Percentiles rank a stretch among this genome's conserved stretches.
phyloP scores from a whole-genome alignment of 2,888 invertebrate species.

The Dascillus cervinus region DNA sequence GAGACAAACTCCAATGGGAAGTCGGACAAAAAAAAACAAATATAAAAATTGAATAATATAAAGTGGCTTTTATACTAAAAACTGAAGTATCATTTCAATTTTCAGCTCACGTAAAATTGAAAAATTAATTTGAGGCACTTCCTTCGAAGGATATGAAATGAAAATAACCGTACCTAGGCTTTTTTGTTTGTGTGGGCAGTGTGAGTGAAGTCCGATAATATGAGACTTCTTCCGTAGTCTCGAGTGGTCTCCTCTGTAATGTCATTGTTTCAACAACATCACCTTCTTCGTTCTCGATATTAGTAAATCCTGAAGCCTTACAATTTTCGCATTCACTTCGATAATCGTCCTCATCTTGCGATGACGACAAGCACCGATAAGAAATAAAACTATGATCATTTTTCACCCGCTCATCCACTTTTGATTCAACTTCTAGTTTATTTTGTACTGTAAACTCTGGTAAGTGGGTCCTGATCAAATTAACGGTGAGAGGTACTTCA shows the following conservation, averaged over 20 bases:
- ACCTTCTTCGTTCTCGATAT: conserved; percentile 49
- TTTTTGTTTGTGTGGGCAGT: conserved; percentile 54
- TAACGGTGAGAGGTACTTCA: conserved; percentile 13
- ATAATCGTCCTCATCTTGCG: conserved; percentile 33
- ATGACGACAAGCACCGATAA: conserved; percentile 29
- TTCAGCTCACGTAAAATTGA: not conserved
- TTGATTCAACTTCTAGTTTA: conserved; percentile 4
- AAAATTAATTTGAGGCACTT: not conserved
- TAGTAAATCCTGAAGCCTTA: conserved; percentile 58
- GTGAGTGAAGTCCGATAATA: conserved; percentile 58
- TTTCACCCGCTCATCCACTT: conserved; percentile 7
- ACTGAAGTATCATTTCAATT: too few species aligned
- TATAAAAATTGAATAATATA: too few species aligned
- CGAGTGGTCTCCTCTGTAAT: conserved; percentile 51
- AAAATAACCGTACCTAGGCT: conserved; percentile 40
- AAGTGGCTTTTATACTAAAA: too few species aligned
- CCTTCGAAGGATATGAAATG: not conserved
- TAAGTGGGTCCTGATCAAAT: conserved; percentile 16
- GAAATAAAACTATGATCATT: conserved; percentile 24
- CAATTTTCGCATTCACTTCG: conserved; percentile 80
- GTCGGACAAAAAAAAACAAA: too few species aligned
- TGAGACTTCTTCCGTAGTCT: conserved; percentile 42
- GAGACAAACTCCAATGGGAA: too few species aligned
- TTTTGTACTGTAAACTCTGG: conserved; percentile 10
- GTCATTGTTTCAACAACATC: conserved; percentile 62